phyloP scores from a whole-genome alignment of 53 echinoderm and acorn worm genomes.

The Apostichopus leukothele region DNA sequence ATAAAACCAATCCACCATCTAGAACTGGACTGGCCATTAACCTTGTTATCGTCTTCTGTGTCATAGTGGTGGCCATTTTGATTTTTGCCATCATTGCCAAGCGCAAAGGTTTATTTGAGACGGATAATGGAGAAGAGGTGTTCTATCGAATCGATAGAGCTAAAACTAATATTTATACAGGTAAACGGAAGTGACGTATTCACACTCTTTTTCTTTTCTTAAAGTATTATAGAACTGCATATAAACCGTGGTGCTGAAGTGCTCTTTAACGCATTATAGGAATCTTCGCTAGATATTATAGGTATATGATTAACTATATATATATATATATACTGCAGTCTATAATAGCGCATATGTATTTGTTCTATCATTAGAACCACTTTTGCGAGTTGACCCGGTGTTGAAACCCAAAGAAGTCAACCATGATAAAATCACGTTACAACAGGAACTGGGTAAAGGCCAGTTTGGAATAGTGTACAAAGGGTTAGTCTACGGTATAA shows the following conservation, averaged over 20 bases:
- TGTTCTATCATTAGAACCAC: background rate
- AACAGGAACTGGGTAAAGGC: slow-evolving; percentile 72
- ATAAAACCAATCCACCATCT: background rate
- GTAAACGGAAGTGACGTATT: background rate
- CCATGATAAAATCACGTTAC: slow-evolving; percentile 52
- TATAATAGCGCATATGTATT: background rate
- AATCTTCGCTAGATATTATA: too few relatives aligned
- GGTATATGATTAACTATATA: too few relatives aligned
- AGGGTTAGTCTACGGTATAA: slow-evolving; percentile 48
- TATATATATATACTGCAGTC: too few relatives aligned
- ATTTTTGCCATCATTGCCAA: slow-evolving; percentile 5
- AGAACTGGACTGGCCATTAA: background rate
- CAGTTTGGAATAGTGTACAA: slow-evolving; percentile 77
- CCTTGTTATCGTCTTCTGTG: background rate
- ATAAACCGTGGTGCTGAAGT: too few relatives aligned
- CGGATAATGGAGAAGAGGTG: background rate
- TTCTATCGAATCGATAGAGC: slow-evolving; percentile 20
- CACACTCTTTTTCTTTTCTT: too few relatives aligned
- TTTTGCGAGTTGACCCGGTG: slow-evolving; percentile 40
- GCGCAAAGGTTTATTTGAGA: slow-evolving; percentile 17
- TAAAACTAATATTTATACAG: slow-evolving; percentile 3
- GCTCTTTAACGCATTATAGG: too few relatives aligned
- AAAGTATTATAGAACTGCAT: too few relatives aligned
- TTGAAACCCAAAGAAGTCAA: slow-evolving; percentile 54
- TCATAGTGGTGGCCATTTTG: background rate